A percentile compares a stretch with the other conserved stretches of the same genome.
phyloP scores from a whole-genome alignment of 2,888 invertebrate genomes.

The Machimus atricapillus region DNA sequence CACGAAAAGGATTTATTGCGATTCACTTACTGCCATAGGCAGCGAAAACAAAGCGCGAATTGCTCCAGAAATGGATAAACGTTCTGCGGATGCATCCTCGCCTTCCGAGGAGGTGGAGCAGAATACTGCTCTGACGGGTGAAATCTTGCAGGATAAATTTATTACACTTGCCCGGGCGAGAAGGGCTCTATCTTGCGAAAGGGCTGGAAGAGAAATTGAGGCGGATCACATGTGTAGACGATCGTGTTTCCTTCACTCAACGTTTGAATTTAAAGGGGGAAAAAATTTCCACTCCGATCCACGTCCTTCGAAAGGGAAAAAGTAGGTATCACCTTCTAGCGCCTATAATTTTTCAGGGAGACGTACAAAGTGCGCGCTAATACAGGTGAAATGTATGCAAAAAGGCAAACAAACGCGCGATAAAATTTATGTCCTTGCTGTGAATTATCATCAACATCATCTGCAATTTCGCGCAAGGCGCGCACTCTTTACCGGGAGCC shows the following conservation, averaged over 20 bases:
- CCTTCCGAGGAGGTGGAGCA: background rate
- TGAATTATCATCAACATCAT: conserved; percentile 33
- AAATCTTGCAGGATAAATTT: conserved; percentile 22
- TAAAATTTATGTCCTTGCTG: conserved; percentile 21
- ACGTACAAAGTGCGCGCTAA: background rate
- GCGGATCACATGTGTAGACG: background rate
- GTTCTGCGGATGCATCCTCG: background rate
- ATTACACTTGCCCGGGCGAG: background rate
- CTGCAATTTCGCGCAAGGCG: conserved; percentile 4
- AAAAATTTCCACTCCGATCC: background rate
- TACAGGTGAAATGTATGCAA: conserved; percentile 1
- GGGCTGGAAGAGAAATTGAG: background rate
- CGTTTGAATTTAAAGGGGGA: background rate
- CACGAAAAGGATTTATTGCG: background rate
- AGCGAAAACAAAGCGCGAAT: conserved; percentile 6
- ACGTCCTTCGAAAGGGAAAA: background rate
- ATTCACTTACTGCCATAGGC: background rate
- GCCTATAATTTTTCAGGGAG: background rate
- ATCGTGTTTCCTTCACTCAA: background rate
- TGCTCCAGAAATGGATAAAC: background rate
- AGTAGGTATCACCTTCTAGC: background rate
- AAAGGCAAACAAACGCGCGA: conserved; percentile 19
- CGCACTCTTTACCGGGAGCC: background rate
- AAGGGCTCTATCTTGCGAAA: background rate
- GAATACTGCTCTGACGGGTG: background rate